A percentile compares a stretch with the other conserved stretches of the same genome.
These are phyloP conservation scores for Vombatus ursinus DNA, from an alignment of 2,113 vertebrate species.

Conservation along the genomic window DNA sequence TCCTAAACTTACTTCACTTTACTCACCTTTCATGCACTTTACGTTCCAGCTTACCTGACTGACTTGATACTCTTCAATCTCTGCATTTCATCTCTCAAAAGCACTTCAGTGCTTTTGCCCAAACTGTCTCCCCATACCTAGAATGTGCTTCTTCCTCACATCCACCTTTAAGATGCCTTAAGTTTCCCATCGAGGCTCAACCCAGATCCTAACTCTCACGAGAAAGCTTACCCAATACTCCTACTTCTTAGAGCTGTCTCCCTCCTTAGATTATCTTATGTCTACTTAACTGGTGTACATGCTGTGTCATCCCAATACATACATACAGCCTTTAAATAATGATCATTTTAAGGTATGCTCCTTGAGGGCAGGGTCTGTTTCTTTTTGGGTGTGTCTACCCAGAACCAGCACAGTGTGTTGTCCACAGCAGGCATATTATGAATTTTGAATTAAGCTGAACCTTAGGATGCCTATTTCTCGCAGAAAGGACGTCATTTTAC, in stretches of 20 bases:
- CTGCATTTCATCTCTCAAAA: not conserved
- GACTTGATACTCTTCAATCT: not conserved
- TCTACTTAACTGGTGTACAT: not conserved
- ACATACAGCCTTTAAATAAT: not conserved
- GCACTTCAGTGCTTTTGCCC: not conserved
- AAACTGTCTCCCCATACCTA: not conserved
- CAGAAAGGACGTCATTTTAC: not conserved
- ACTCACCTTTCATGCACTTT: not conserved
- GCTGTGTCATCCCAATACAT: not conserved
- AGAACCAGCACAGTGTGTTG: not conserved
- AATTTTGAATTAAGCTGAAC: not conserved
- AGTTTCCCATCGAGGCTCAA: not conserved
- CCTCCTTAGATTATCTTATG: not conserved
- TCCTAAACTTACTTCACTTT: not conserved
- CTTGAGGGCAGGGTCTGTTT: not conserved
- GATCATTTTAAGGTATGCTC: not conserved
- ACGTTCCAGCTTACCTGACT: not conserved
- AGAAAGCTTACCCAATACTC: not conserved
- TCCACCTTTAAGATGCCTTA: not conserved
- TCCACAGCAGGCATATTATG: not conserved
- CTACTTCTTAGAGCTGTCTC: not conserved
- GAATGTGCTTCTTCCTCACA: not conserved
- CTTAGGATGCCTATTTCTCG: constrained; percentile 20
- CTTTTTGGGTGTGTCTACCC: not conserved
- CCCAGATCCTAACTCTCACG: not conserved